Percentiles rank a stretch among this genome's conserved stretches.
Conservation (phyloP, 2,113 vertebrate species). For the Archocentrus centrarchus region DNA sequence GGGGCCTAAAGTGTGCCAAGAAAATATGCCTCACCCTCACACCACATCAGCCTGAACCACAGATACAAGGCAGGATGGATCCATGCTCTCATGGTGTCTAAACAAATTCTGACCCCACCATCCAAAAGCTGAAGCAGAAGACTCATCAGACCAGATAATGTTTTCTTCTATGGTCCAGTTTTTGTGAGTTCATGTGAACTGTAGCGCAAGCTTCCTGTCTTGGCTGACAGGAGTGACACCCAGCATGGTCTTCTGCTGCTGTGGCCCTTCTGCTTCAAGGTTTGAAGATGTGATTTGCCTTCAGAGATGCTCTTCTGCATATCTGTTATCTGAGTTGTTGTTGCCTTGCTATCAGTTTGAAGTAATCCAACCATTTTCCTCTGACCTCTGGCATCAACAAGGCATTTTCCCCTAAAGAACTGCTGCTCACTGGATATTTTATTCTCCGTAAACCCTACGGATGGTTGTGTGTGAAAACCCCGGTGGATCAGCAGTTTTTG, state of each 20-base stretch:
- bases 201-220: not conserved
- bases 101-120: too few species aligned
- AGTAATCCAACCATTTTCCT: not conserved
- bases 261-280: too few species aligned
- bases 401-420: not conserved
- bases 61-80: too few species aligned
- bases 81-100: too few species aligned
- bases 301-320: not conserved
- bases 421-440: too few species aligned
- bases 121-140: too few species aligned
- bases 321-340: not conserved
- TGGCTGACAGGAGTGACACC: accelerated
- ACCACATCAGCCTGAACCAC: too few species aligned
- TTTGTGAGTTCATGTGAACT: not conserved
- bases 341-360: not conserved
- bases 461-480: not conserved
- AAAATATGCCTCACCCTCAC: not conserved
- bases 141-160: not conserved
- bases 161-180: not conserved
- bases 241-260: not conserved
- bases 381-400: not conserved
- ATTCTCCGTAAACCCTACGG: not conserved
- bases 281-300: not conserved
- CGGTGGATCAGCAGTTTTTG: too few species aligned
- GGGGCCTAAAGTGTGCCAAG: not conserved